Conservation (phyloP, 2,888 invertebrate species). For the Lissonota sp. region DNA sequence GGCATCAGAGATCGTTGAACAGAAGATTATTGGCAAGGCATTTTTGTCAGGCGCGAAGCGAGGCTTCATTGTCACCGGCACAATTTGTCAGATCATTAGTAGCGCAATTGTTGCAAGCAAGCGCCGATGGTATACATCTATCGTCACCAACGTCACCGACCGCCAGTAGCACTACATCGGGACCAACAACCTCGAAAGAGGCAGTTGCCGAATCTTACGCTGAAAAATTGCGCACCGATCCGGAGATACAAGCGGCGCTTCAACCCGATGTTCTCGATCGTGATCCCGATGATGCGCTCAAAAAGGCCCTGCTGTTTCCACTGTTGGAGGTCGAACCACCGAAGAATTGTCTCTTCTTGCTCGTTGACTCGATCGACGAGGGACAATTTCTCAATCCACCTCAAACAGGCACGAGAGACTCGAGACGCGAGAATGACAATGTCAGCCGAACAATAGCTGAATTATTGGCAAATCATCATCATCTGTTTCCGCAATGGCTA, state of each 20-base stretch:
- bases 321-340: slow-evolving; percentile 94
- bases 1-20: slow-evolving; percentile 90
- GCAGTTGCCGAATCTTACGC: slow-evolving; percentile 92
- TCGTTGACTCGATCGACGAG: slow-evolving; percentile 97
- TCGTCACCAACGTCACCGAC: slow-evolving; percentile 79
- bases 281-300: slow-evolving; percentile 96
- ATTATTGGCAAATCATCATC: slow-evolving; percentile 94
- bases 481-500: slow-evolving; percentile 96
- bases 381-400: slow-evolving; percentile 82
- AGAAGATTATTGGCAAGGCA: slow-evolving; percentile 94
- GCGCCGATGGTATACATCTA: slow-evolving; percentile 78
- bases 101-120: slow-evolving; percentile 91
- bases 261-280: slow-evolving; percentile 92
- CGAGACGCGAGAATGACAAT: slow-evolving; percentile 81
- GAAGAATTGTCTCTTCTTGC: slow-evolving; percentile 92
- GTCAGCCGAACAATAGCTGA: slow-evolving; percentile 90
- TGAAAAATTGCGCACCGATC: slow-evolving; percentile 90
- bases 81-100: slow-evolving; percentile 94
- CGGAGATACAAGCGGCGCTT: slow-evolving; percentile 92
- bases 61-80: slow-evolving; percentile 93
- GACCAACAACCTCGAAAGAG: slow-evolving; percentile 86
- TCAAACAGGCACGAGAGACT: slow-evolving; percentile 83
- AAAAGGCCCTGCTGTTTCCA: slow-evolving; percentile 94
- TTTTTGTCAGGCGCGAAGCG: slow-evolving; percentile 94
- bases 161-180: slow-evolving; percentile 83